Base-by-base conservation (phyloP, 2,888 invertebrate species). In the Cheilosia vulpina region DNA sequence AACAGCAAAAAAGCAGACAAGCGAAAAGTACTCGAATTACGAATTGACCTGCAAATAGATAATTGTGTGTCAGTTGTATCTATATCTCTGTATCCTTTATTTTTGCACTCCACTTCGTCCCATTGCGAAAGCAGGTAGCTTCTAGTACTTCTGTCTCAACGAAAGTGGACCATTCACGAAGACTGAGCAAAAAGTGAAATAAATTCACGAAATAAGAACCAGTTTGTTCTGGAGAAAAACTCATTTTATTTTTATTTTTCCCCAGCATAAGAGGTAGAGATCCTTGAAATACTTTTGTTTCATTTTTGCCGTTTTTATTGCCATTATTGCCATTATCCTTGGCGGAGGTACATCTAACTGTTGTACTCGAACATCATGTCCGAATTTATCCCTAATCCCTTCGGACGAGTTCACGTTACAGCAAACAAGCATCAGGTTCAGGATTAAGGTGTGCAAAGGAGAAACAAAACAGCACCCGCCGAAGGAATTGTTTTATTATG, bases 21-120 rank as follows among this genome's bases (percentile, higher is more conserved):
- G 68, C 68, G 62, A 57, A 72, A 72, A 73, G 69, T 60, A 45
- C 79, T 80, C 53, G 53, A 80, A 75, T 79, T 69, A 55, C 52
- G 73, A 75, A 84, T 75, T 84, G 79, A 84, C 73, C 73, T 66
- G 83, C 68, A 75, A 75, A 84, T 45, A 53, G 79, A 84, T 75
- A 75, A 79, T 84, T 79, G 63, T 73, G 68, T 52, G 34, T 2
- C 43, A 21, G 41, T 34, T 52, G 41, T 47, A 6, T 15, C n/a
- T 50, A 34, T 24, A 21, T 6, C 45, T 50, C 17, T 60, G 15
- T 63, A 60, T 69, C 31, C 57, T 9, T 3, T 63, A 55, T 38
- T 24, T 43, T 24, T 15, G 4, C 19, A 43, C 38, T 17, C 24
- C 6, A 5, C 13, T 60, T 55, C 2, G 19, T 43, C 17, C 45